These are phyloP conservation scores for Malacoctenus gilli DNA, from an alignment of 2,797 vertebrate species.

Conservation along the genomic window DNA sequence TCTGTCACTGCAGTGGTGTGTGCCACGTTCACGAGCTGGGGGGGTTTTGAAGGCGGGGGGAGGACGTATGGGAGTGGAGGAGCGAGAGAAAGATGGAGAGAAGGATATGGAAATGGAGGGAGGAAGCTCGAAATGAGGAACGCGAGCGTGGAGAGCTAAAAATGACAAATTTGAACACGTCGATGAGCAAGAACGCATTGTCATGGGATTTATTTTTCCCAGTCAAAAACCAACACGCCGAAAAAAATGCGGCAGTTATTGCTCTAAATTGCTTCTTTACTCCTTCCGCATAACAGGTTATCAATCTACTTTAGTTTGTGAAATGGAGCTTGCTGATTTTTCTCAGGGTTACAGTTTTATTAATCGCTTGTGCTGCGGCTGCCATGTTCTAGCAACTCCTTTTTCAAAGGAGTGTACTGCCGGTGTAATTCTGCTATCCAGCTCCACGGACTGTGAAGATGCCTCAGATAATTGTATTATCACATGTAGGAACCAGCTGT, in stretches of 20 bases:
- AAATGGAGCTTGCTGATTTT: constrained; percentile 50
- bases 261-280: constrained; percentile 18
- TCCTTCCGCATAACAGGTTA: constrained; percentile 5
- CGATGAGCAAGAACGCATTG: constrained; percentile 4
- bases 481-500: constrained; percentile 42
- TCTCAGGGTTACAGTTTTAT: constrained; percentile 54
- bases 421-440: constrained; percentile 34
- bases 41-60: constrained; percentile 15
- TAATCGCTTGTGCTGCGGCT: constrained; percentile 47
- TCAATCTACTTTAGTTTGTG: constrained; percentile 30
- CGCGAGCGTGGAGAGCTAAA: neutral
- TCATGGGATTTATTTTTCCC: constrained; percentile 13
- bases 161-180: constrained; percentile 14
- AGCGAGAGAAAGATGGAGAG: constrained; percentile 29
- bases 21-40: constrained; percentile 58
- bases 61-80: constrained; percentile 2
- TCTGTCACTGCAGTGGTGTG: constrained; percentile 70
- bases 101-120: constrained; percentile 21
- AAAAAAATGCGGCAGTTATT: neutral
- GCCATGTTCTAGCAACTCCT: constrained; percentile 29
- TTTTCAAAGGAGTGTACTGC: constrained; percentile 38
- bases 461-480: constrained; percentile 47
- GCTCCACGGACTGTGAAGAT: constrained; percentile 31
- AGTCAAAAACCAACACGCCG: neutral
- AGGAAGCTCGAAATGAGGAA: constrained; percentile 15